Conservation (phyloP, 2,888 invertebrate genomes). For the Abrostola triplasia region DNA sequence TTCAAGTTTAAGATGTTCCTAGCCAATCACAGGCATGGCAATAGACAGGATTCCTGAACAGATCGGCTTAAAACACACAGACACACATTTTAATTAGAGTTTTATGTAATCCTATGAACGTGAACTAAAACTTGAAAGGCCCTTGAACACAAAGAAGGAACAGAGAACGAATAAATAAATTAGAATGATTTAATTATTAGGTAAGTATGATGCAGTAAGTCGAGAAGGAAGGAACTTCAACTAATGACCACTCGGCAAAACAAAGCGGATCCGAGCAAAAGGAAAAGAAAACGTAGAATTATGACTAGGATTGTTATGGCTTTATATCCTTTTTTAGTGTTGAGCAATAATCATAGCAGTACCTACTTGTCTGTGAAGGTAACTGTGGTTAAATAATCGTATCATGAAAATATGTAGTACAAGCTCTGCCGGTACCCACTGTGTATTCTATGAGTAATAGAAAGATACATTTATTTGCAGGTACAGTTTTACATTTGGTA, state of each 20-base stretch:
- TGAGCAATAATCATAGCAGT: not conserved
- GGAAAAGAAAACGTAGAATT: not conserved
- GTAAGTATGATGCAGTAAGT: slow-evolving; percentile 6
- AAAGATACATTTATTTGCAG: too few species aligned
- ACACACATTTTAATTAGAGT: not conserved
- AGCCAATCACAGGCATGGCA: not conserved
- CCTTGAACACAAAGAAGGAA: not conserved
- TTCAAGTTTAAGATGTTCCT: not conserved
- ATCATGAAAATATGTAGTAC: not conserved
- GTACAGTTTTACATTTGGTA: too few species aligned
- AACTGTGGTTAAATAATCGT: not conserved
- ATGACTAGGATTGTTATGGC: slow-evolving; percentile 1
- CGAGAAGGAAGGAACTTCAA: slow-evolving; percentile 11
- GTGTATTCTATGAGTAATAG: too few species aligned
- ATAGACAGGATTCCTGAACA: slow-evolving; percentile 1
- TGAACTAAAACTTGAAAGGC: not conserved
- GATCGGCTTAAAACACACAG: not conserved
- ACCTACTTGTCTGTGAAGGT: not conserved
- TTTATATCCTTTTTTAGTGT: not conserved
- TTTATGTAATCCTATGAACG: not conserved
- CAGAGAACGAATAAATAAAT: not conserved
- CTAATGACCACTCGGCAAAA: slow-evolving; percentile 1
- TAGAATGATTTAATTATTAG: not conserved
- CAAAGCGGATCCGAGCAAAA: slow-evolving; percentile 2
- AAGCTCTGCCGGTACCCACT: too few species aligned